A percentile compares a stretch with the other conserved stretches of the same genome.
These are phyloP conservation scores for Chalcosyrphus nemorum DNA, from an alignment of 2,888 invertebrate genomes.

Conservation along the genomic window DNA sequence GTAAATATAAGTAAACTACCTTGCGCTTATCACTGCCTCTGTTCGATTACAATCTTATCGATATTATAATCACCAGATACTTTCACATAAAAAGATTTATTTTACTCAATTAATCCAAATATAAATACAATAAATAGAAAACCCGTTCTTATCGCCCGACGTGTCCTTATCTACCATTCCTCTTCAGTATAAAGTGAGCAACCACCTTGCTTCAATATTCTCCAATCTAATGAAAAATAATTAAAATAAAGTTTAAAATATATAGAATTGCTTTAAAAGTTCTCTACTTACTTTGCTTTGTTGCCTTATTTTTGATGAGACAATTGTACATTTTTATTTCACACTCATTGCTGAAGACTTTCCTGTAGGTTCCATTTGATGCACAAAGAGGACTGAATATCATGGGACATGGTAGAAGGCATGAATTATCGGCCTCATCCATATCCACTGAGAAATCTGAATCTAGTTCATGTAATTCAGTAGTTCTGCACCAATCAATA, in stretches of 20 bases:
- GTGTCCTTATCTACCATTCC: conserved; percentile 5
- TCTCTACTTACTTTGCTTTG: conserved; percentile 33
- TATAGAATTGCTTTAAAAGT: neutral
- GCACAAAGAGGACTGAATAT: conserved; percentile 78
- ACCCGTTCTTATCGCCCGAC: neutral
- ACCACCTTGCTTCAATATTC: conserved; percentile 8
- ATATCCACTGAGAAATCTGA: conserved; percentile 73
- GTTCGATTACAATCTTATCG: neutral
- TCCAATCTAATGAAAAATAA: conserved; percentile 27
- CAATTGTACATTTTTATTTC: conserved; percentile 77
- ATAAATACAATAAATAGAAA: neutral
- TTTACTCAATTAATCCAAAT: conserved; percentile 4
- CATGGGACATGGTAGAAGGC: conserved; percentile 77
- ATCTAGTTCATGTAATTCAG: conserved; percentile 74
- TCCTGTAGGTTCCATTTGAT: conserved; percentile 78
- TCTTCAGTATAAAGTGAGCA: conserved; percentile 7
- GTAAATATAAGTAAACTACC: no score
- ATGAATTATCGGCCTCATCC: conserved; percentile 72
- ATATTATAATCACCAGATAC: neutral
- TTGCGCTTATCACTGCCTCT: neutral
- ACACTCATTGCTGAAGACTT: conserved; percentile 76
- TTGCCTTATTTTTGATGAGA: neutral
- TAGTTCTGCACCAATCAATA: conserved; percentile 78
- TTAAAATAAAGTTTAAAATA: neutral
- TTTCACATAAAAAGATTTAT: neutral